Evolutionary conservation across 64 coral and sea anemone species (phyloP), one percentile per base, ranked within the genome.

Genomic region (Montipora capricornis): DNA sequence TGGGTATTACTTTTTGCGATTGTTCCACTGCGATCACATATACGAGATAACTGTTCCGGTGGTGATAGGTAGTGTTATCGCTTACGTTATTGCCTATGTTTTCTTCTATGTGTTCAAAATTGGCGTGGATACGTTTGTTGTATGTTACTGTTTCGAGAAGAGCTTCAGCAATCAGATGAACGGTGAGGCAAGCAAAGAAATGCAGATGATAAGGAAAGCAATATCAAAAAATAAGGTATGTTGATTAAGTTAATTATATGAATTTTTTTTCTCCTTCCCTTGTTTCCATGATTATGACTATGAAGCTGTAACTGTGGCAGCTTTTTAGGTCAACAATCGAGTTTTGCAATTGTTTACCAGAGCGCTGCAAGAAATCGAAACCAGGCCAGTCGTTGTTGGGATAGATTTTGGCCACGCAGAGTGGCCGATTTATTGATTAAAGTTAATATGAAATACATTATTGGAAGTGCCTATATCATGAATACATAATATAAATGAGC

Each of bases 91-190:
- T 67, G 88, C 88, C n/a, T 89, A 79, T 57, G 75, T 89, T 44
- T 89, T 89, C 74, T 89, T 89, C 75, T 89, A 89, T 47, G 88
- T 89, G 26, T 89, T 89, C 15, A 77, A 89, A 66, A 75, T 89
- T 78, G 88, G 88, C 51, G 88, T 89, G 1, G 50, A 89, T 45
- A 89, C 88, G 19, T 89, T 89, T 45, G 44, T 89, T 4, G 88
- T 89, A 47, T 88, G 86, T 88, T 88, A 88, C 67, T 88, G 86
- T 24, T 88, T 74, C 57, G 86, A 88, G 57, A 89, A 89, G 37
- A 75, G 60, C 15, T 79, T 77, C 17, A 47, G 58, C n/a, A 89
- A 75, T 59, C 75, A 79, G 20, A 37, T 19, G 51, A 77, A 89
- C 75, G 88, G 78, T 44, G 9, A 60, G 29, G 52, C 75, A 77